Base-by-base conservation (phyloP, 2,888 invertebrate species). In the Bombyx huttoni region DNA sequence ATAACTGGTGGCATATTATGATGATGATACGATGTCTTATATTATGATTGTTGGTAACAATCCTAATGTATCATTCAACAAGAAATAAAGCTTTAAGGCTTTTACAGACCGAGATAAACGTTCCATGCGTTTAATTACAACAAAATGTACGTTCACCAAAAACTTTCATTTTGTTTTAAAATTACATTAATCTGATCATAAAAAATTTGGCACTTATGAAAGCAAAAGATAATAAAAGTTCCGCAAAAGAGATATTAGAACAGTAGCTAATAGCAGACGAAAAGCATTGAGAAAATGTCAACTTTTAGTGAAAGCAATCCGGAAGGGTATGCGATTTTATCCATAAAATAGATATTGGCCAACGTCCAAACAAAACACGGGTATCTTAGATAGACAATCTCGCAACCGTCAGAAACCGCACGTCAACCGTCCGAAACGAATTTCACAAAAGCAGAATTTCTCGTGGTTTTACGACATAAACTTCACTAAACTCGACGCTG, bases 271-370 rank as follows among this genome's bases (percentile, higher is more conserved):
- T 40, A 40, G 8, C 40, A 7, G 8, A 40, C 40, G 12, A 40
- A 40, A 40, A 40, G 40, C 40, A 40, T 40, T 3, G 40, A 40
- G 40, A 40, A 40, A 40, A 40, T 12, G 40, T 12, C 40, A 40
- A 5, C 40, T 24, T 24, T 24, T 24, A 40, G 12, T 65, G 66
- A 64, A 65, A 69, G 67, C 64, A 67, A 59, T 65, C 65, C 73
- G 68, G 70, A 72, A 68, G 65, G 60, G 56, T 64, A 57, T 62
- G 65, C 66, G 63, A 62, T 61, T 59, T 65, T 68, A 59, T 58
- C 62, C 58, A 61, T 60, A 58, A 61, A 62, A 63, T 57, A 59
- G 59, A 57, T 53, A 50, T 52, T 80, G 80, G 80, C 73, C 55
- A 52, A 45, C 56, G 51, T 67, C 78, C 80, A 80, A 64, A 66